A percentile compares a stretch with the other conserved stretches of the same genome.
Conservation (phyloP, 2,113 vertebrate species). For the Recurvirostra avosetta region DNA sequence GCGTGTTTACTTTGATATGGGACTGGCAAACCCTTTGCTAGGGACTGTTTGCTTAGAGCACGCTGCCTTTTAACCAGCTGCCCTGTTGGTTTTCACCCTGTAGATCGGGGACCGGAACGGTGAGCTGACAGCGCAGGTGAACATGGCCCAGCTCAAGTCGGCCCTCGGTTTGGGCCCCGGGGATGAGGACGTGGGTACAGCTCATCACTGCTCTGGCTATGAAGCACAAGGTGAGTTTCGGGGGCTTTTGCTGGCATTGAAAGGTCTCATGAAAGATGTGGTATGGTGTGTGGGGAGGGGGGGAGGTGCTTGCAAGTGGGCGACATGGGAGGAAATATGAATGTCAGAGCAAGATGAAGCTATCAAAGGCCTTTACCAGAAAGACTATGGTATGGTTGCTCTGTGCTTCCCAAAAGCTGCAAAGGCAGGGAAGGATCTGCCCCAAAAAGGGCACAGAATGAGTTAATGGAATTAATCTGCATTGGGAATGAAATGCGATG, state of each 20-base stretch:
- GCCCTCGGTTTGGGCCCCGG: constrained; percentile 72
- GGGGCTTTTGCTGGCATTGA: accelerated
- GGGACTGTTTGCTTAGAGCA: neutral
- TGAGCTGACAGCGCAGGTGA: constrained; percentile 86
- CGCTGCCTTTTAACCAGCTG: neutral
- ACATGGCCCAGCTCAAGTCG: constrained; percentile 85
- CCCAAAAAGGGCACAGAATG: neutral
- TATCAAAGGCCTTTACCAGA: accelerated
- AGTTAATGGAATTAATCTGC: constrained; percentile 11
- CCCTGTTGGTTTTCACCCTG: neutral
- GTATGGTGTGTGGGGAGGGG: accelerated
- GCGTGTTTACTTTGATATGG: neutral
- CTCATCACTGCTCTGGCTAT: constrained; percentile 80
- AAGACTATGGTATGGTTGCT: neutral
- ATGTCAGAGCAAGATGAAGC: neutral
- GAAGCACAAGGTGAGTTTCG: constrained; percentile 87
- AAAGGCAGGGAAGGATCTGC: neutral
- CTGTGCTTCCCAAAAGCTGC: neutral
- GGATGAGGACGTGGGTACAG: constrained; percentile 63
- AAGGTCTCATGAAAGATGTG: accelerated
- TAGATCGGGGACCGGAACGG: constrained; percentile 90
- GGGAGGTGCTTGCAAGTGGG: no score
- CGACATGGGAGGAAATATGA: accelerated
- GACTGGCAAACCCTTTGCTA: neutral
- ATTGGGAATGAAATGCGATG: neutral